Conservation (phyloP, 2,113 vertebrate genomes). For the Pampusana beccarii region DNA sequence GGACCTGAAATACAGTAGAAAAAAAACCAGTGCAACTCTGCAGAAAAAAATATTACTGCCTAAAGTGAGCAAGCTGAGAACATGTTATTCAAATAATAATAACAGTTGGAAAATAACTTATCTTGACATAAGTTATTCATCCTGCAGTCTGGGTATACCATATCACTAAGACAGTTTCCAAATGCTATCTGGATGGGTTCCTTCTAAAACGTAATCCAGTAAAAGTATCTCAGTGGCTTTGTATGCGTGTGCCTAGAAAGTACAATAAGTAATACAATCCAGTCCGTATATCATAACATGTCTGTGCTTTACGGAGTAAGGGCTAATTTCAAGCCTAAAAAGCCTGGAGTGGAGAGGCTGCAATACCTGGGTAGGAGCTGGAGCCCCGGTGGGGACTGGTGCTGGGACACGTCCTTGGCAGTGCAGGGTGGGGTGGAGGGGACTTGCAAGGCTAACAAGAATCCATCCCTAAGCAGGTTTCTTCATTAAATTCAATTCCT, state of each 20-base stretch:
- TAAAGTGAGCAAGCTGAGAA: conserved; percentile 45
- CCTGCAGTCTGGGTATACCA: neutral
- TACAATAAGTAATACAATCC: neutral
- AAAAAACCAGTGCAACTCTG: neutral
- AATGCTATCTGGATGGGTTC: neutral
- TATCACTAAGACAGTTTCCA: neutral
- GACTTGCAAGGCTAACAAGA: neutral
- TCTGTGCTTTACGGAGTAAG: neutral
- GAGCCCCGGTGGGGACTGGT: neutral
- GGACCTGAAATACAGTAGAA: neutral
- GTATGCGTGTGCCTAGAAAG: neutral
- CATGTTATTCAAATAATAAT: conserved; percentile 27
- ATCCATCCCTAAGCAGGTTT: neutral
- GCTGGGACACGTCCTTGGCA: neutral
- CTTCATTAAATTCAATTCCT: neutral
- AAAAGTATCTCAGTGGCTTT: neutral
- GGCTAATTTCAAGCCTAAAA: neutral
- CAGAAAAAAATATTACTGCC: conserved; percentile 1
- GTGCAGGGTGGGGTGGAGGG: neutral
- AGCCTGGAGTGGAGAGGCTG: neutral
- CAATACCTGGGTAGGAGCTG: neutral
- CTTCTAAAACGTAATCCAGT: neutral
- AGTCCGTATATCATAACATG: neutral
- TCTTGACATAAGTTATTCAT: conserved; percentile 6
- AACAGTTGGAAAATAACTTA: conserved; percentile 19